Base-by-base conservation (phyloP, 23 tunicate species). In the Botrylloides violaceus region DNA sequence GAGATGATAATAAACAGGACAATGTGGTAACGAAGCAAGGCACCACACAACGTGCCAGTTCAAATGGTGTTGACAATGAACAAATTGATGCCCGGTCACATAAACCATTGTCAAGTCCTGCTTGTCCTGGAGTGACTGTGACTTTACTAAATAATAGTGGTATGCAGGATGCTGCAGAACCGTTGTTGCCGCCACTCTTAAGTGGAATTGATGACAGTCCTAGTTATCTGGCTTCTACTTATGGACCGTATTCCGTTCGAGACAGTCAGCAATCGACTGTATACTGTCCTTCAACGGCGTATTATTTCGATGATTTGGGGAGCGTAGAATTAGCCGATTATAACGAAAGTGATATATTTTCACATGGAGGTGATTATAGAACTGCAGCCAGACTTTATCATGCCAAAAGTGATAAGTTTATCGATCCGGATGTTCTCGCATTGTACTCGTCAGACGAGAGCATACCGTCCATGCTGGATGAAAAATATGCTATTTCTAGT, bases 371-470 rank as follows among this genome's bases (percentile, higher is more conserved):
- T 9, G 12, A 43, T 15, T 7, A 15, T 7, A 43, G 15, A 9
- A 15, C 12, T 9, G 29, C 4, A 4, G 34, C 26, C 3, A 63
- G 70, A 28, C 35, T 68, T 19, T 68, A 68, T 28, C 74, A 68
- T 22, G 47, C 49, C 58, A 68, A 36, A 68, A 68, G 74, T 43
- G 74, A 35, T 19, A 68, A 26, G 37, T 68, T 36, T 24, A 39
- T 68, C 36, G 74, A 68, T 36, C 74, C 74, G 0, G 74, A 68
- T 43, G 74, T 68, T 4, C 37, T 36, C 21, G 76, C 74, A 2
- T 28, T 79, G 49, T 79, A 79, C 28, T 70, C 83, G 4, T 79
- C 83, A 12, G 83, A 79, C 57, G 83, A 79, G 28, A 79, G 83
- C 35, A 68, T 79, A 22, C 60, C 64, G 18, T 79, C 76, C 4